phyloP scores from a whole-genome alignment of 2,888 invertebrate species.

The Byasa hedistus region DNA sequence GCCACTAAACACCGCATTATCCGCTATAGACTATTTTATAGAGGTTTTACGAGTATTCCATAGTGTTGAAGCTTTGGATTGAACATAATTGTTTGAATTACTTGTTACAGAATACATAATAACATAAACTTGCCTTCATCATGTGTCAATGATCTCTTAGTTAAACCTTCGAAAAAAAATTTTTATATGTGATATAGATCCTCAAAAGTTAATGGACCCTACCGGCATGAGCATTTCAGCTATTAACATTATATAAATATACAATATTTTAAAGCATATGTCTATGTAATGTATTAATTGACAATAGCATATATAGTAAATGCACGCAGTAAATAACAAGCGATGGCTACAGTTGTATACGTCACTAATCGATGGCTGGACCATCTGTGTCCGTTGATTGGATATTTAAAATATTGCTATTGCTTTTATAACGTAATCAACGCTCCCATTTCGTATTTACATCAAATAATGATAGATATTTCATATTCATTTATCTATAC shows the following conservation, averaged over 20 bases:
- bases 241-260: too few relatives aligned
- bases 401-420: constrained; percentile 29
- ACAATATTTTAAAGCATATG: background rate
- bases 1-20: constrained; percentile 40
- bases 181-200: too few relatives aligned
- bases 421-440: constrained; percentile 24
- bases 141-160: too few relatives aligned
- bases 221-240: too few relatives aligned
- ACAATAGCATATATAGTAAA: constrained; percentile 7
- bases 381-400: constrained; percentile 29
- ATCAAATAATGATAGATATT: background rate
- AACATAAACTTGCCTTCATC: too few relatives aligned
- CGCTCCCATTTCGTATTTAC: constrained; percentile 8
- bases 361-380: constrained; percentile 17
- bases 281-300: background rate
- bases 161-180: too few relatives aligned
- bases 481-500: background rate
- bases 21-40: background rate
- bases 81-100: too few relatives aligned
- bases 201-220: too few relatives aligned
- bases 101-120: too few relatives aligned
- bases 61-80: too few relatives aligned
- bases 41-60: background rate
- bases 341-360: constrained; percentile 20
- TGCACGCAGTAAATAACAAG: constrained; percentile 15